A percentile compares a stretch with the other conserved stretches of the same genome.
Evolutionary conservation across 2,888 invertebrate genomes (phyloP).

Genomic region (Ceriagrion tenellum): DNA sequence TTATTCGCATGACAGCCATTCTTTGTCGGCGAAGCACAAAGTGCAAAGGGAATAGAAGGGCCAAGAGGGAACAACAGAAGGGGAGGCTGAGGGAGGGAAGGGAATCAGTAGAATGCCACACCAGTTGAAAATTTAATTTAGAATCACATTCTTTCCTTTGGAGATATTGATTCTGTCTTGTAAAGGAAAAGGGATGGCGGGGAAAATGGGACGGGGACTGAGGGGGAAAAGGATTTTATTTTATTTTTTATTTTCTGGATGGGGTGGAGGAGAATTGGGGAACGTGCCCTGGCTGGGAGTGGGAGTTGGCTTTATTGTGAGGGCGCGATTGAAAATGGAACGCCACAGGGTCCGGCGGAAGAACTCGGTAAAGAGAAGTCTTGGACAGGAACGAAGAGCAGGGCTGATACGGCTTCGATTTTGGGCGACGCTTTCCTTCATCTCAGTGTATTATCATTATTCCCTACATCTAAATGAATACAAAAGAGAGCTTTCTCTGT

Average conservation of each 20-base stretch:
- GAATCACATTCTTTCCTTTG: conserved; percentile 48
- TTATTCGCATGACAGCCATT: not conserved
- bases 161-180: conserved; percentile 42
- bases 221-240: not conserved
- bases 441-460: no score
- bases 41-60: not conserved
- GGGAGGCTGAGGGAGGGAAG: not conserved
- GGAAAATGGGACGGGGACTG: not conserved
- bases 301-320: not conserved
- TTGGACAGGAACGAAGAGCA: not conserved
- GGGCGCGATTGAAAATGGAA: not conserved
- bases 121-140: conserved; percentile 54
- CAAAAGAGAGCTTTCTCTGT: no score
- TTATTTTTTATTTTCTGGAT: not conserved
- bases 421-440: no score
- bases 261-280: not conserved
- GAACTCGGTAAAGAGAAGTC: not conserved
- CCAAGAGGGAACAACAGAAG: not conserved
- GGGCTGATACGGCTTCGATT: no score
- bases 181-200: not conserved
- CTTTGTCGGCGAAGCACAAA: not conserved
- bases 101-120: conserved; percentile 48
- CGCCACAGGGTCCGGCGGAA: not conserved
- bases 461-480: no score
- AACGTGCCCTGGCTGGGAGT: not conserved